A percentile compares a stretch with the other conserved stretches of the same genome.
These are phyloP conservation scores for Oxycera nigricornis DNA, from an alignment of 2,888 invertebrate genomes.

Conservation along the genomic window DNA sequence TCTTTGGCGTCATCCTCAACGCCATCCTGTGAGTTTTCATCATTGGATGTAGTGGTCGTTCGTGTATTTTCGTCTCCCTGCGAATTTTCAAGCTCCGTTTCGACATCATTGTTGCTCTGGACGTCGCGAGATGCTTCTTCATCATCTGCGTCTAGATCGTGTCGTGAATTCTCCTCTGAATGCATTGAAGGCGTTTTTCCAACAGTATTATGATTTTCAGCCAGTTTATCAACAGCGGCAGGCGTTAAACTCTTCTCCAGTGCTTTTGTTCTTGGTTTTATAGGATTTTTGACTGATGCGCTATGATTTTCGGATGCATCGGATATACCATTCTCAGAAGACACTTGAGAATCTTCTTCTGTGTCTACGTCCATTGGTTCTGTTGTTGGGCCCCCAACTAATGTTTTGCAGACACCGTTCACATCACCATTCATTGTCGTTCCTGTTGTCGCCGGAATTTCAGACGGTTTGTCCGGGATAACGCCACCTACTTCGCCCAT, in stretches of 20 bases:
- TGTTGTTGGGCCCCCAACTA: constrained; percentile 37
- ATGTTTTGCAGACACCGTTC: constrained; percentile 51
- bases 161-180: constrained; percentile 39
- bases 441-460: constrained; percentile 45
- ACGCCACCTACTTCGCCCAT: constrained; percentile 52
- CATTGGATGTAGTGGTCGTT: constrained; percentile 47
- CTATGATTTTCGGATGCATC: constrained; percentile 36
- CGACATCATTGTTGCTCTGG: constrained; percentile 49
- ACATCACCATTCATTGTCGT: constrained; percentile 52
- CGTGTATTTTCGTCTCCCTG: constrained; percentile 51
- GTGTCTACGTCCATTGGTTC: constrained; percentile 50
- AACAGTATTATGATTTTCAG: neutral
- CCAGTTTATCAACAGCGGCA: too few species aligned
- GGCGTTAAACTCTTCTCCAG: neutral
- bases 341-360: constrained; percentile 58
- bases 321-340: constrained; percentile 52
- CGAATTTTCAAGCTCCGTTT: constrained; percentile 51
- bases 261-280: constrained; percentile 26
- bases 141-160: constrained; percentile 43
- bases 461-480: constrained; percentile 51
- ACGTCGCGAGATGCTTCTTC: constrained; percentile 39
- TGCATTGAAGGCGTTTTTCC: constrained; percentile 32
- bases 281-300: neutral
- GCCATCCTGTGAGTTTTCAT: constrained; percentile 50
- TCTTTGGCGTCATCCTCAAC: constrained; percentile 50